Evolutionary conservation across 2,888 invertebrate genomes (phyloP).

Genomic region (Eumacrocentrus americanus): DNA sequence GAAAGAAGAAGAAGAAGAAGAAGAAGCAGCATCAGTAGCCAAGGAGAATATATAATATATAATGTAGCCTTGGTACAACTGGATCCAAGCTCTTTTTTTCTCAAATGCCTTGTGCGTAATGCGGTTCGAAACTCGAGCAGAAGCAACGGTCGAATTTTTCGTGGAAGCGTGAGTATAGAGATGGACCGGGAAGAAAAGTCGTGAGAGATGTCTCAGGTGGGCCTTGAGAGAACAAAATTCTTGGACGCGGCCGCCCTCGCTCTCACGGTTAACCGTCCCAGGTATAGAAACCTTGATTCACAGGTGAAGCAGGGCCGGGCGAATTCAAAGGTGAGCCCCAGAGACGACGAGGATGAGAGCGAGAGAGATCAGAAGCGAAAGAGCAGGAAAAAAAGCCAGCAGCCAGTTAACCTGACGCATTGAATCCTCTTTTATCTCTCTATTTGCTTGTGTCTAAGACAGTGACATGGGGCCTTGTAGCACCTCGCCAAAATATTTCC

Average conservation of each 20-base stretch:
- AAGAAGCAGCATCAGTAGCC: too few relatives aligned
- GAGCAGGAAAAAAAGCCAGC: conserved; percentile 15
- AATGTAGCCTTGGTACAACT: too few relatives aligned
- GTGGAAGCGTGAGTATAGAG: conserved; percentile 7
- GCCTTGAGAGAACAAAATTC: conserved; percentile 25
- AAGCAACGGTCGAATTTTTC: conserved; percentile 19
- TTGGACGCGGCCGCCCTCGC: conserved; percentile 18
- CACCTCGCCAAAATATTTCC: neutral
- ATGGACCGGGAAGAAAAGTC: conserved; percentile 9
- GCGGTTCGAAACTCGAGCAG: conserved; percentile 1
- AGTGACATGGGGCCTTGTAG: neutral
- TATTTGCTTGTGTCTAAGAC: neutral
- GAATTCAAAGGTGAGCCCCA: conserved; percentile 25
- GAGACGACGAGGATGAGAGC: conserved; percentile 13
- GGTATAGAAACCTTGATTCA: conserved; percentile 36
- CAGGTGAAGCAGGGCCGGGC: conserved; percentile 40
- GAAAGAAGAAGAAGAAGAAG: too few relatives aligned
- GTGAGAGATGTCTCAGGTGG: conserved; percentile 13
- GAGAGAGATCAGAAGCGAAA: conserved; percentile 3
- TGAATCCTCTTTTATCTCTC: neutral
- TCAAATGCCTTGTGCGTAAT: too few relatives aligned
- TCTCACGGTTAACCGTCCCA: conserved; percentile 35
- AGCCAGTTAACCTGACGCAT: neutral
- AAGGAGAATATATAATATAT: too few relatives aligned
- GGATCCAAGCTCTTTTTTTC: too few relatives aligned